These are phyloP conservation scores for Anguilla anguilla DNA, from an alignment of 2,797 vertebrate genomes.

Conservation along the genomic window DNA sequence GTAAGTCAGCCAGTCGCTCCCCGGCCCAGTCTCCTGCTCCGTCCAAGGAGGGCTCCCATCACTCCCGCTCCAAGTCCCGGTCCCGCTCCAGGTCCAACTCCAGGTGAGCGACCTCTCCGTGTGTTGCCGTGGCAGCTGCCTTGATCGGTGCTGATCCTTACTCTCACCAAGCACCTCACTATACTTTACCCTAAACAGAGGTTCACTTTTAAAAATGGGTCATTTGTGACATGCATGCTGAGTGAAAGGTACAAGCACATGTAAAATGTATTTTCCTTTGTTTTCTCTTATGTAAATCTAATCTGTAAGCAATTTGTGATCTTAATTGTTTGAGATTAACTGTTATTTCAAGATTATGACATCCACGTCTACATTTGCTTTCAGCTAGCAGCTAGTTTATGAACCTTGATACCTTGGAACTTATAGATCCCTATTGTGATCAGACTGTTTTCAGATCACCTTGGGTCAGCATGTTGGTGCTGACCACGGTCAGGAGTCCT, in stretches of 20 bases:
- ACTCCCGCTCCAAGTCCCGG: conserved; percentile 81
- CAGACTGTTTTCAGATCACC: neutral
- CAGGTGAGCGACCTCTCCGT: conserved; percentile 56
- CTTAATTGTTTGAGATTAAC: neutral
- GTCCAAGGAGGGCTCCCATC: conserved; percentile 90
- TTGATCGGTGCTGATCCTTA: no score
- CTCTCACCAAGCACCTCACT: neutral
- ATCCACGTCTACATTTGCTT: neutral
- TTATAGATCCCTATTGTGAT: neutral
- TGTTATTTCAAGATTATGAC: neutral
- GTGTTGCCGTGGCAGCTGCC: neutral
- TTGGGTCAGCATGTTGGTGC: neutral
- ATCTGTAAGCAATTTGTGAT: neutral
- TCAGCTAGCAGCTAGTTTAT: neutral
- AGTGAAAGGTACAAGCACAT: neutral
- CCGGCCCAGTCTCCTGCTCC: conserved; percentile 73
- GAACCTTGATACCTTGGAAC: neutral
- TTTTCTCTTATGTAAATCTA: neutral
- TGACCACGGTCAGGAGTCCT: neutral
- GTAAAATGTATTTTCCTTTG: no score
- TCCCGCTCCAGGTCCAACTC: conserved; percentile 87
- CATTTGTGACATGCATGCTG: neutral
- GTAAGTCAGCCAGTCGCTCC: conserved; percentile 87
- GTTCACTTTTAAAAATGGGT: neutral
- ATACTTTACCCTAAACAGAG: neutral